Percentiles rank a stretch among this genome's conserved stretches.
These are phyloP conservation scores for Epizoanthus rinbou DNA, from an alignment of 92 coral and sea anemone genomes.

Conservation along the genomic window DNA sequence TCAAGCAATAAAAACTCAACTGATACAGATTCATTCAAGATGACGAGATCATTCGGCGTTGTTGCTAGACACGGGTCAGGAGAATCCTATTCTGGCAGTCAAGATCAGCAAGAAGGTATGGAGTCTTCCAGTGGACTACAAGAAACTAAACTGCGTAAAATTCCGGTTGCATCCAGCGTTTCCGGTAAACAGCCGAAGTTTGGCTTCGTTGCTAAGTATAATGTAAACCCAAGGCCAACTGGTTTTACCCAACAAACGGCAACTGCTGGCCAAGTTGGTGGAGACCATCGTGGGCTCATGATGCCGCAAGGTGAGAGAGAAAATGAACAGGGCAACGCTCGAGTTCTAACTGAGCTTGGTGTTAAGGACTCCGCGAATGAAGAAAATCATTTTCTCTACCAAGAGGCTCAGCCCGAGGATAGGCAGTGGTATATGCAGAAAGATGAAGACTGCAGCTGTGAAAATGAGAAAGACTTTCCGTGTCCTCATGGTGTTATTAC, in stretches of 20 bases:
- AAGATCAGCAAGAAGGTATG: not conserved
- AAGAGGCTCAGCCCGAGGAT: slow-evolving; percentile 7
- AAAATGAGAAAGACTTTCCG: not conserved
- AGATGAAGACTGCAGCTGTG: slow-evolving; percentile 1
- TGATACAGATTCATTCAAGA: not conserved
- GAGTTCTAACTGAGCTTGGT: not conserved
- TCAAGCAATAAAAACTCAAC: not conserved
- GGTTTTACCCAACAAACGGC: not conserved
- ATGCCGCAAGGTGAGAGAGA: not conserved
- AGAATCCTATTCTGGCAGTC: not conserved
- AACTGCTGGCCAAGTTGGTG: not conserved
- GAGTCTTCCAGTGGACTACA: not conserved
- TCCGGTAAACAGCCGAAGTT: too few species aligned
- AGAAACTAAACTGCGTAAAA: not conserved
- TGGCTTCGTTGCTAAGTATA: not conserved
- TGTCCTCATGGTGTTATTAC: not conserved
- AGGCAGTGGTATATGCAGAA: slow-evolving; percentile 7
- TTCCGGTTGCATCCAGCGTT: too few species aligned
- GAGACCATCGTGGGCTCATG: not conserved
- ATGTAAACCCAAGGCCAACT: not conserved
- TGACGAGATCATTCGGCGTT: not conserved
- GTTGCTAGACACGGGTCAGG: slow-evolving; percentile 2
- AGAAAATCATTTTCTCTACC: not conserved
- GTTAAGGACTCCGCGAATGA: not conserved
- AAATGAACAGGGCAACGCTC: not conserved